phyloP scores from a whole-genome alignment of 2,888 invertebrate species.

The Altica lythri region DNA sequence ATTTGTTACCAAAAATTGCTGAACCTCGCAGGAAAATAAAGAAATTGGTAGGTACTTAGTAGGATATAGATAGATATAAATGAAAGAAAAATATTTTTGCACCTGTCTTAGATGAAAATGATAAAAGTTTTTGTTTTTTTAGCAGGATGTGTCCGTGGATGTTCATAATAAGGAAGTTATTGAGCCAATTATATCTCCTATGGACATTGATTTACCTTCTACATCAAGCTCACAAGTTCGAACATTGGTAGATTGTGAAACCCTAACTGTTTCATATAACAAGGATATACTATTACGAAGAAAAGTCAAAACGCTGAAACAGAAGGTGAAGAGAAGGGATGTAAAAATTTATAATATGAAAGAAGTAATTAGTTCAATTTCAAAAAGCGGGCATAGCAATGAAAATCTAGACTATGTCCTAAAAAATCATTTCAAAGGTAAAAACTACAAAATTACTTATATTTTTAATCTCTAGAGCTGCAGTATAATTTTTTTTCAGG shows the following conservation, averaged over 20 bases:
- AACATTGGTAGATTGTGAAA: background rate
- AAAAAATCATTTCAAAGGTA: slow-evolving; percentile 32
- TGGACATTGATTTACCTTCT: background rate
- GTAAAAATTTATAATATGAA: slow-evolving; percentile 24
- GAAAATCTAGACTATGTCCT: slow-evolving; percentile 25
- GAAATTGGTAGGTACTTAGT: no score
- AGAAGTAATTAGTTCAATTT: no score
- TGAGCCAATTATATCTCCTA: no score
- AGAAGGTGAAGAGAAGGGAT: slow-evolving; percentile 7
- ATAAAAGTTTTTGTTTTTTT: no score
- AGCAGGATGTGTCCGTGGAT: no score
- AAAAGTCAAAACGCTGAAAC: background rate
- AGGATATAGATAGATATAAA: no score
- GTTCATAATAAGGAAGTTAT: no score
- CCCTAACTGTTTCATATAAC: background rate
- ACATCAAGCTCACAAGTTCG: background rate
- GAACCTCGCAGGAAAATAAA: no score
- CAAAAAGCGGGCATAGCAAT: slow-evolving; percentile 25
- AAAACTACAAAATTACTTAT: slow-evolving; percentile 7
- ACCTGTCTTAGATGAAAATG: no score
- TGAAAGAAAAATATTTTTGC: no score
- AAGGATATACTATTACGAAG: background rate
- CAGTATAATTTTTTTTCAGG: slow-evolving; percentile 20
- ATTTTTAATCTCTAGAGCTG: background rate
- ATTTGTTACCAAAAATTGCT: no score